Evolutionary conservation across 1,140 invertebrate species (phyloP).

Genomic region (Pseudomyrmex sp.): DNA sequence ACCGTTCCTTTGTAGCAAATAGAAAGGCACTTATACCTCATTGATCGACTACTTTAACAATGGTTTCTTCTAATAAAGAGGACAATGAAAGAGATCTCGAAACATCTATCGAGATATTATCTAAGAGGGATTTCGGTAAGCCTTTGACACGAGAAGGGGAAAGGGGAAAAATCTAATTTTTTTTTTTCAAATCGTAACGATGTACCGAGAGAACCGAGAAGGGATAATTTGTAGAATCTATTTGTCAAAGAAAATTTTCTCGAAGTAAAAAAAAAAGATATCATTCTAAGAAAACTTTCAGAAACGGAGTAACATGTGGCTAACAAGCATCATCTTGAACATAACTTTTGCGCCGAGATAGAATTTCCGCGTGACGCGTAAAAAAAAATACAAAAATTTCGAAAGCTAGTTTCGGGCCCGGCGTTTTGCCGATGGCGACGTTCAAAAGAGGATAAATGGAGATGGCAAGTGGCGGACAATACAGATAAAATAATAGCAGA

Average conservation of each 20-base stretch:
- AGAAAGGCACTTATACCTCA: slow-evolving; percentile 7
- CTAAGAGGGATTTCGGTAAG: slow-evolving; percentile 14
- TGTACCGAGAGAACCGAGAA: not conserved
- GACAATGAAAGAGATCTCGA: not conserved
- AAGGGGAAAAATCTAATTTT: not conserved
- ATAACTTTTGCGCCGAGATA: too few species aligned
- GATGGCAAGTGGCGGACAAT: slow-evolving; percentile 9
- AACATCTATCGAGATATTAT: slow-evolving; percentile 24
- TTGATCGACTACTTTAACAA: slow-evolving; percentile 4
- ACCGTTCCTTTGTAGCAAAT: not conserved
- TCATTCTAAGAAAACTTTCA: too few species aligned
- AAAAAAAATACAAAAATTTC: not conserved
- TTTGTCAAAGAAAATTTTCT: slow-evolving; percentile 6
- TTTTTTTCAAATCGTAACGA: not conserved
- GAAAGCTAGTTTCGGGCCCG: not conserved
- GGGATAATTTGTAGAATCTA: not conserved
- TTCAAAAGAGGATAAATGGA: not conserved
- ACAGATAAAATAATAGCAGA: slow-evolving; percentile 25
- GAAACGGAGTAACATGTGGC: not conserved
- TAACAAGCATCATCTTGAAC: too few species aligned
- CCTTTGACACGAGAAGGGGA: slow-evolving; percentile 4
- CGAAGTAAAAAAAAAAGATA: not conserved
- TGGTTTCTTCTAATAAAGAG: slow-evolving; percentile 8
- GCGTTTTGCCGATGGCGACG: not conserved
- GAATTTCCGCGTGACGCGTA: too few species aligned